Evolutionary conservation across 2,113 vertebrate genomes (phyloP).

Genomic region (Neodon shergylaensis): DNA sequence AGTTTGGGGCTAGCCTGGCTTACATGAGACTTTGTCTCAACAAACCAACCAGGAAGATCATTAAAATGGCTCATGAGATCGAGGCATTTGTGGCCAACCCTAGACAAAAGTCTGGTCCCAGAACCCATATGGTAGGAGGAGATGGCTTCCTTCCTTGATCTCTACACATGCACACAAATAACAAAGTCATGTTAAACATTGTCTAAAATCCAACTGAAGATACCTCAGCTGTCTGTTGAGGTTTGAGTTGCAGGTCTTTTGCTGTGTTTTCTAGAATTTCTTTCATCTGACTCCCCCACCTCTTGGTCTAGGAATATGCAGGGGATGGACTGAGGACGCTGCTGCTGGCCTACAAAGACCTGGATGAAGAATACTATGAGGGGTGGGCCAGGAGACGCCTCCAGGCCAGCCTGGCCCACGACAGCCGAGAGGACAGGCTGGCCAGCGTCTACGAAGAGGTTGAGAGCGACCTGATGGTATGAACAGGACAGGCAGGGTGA

Average conservation of each 20-base stretch:
- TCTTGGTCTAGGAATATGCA: conserved; percentile 86
- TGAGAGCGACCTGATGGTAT: conserved; percentile 94
- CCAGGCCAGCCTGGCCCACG: conserved; percentile 85
- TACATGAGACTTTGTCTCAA: neutral
- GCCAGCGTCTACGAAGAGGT: conserved; percentile 93
- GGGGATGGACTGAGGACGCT: conserved; percentile 91
- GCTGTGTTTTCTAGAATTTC: neutral
- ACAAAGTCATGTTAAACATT: neutral
- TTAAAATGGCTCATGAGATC: neutral
- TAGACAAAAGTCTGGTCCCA: neutral
- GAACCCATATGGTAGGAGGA: neutral
- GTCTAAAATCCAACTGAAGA: neutral
- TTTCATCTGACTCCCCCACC: neutral
- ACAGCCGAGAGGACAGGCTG: conserved; percentile 91
- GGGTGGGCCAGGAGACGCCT: conserved; percentile 89
- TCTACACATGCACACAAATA: neutral
- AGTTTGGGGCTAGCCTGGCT: neutral
- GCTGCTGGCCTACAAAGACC: conserved; percentile 93
- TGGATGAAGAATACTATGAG: conserved; percentile 92
- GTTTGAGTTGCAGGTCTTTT: neutral
- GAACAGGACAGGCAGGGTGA: conserved; percentile 56
- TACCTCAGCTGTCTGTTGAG: neutral
- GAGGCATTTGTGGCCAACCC: no score
- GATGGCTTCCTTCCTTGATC: neutral
- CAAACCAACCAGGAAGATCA: neutral